Base-by-base conservation (phyloP, 2,888 invertebrate genomes). In the Cephus sareptanus region DNA sequence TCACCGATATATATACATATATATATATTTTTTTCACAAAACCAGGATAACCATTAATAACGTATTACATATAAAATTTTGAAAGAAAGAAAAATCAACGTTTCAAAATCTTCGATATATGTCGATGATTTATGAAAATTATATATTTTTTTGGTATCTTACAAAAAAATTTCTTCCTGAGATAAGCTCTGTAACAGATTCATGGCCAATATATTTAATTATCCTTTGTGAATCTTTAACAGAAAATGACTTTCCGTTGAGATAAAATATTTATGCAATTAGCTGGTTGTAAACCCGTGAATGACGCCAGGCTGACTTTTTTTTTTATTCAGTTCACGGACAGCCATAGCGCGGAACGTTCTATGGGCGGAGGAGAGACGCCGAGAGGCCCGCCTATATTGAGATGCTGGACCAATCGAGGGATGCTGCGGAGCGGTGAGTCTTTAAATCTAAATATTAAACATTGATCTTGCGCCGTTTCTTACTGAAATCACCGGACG, bases 341-440 rank as follows among this genome's bases (percentile, higher is more conserved):
- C 90, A 89, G 90, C 90, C 90, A 90, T 90, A 83, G 82, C 85
- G 81, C 78, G 79, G 79, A 83, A 85, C 83, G 76, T 85, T 85
- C 80, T 81, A 79, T 82, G 90, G 90, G 91, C 89, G 90, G 89
- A 86, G 88, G 85, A 86, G 85, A 86, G 83, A 83, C 79, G 77
- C 77, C 78, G 74, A 74, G 84, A 83, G 88, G 79, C 85, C 87
- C 90, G 91, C 91, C 91, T 90, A 86, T 88, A 77, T 74, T 80
- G 77, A 79, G 76, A 74, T 81, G 82, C 79, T 82, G 74, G 79
- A 81, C 89, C 89, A 89, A 90, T 89, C 86, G 76, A 80, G 78
- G 71, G 74, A 81, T 81, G 71, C 75, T 73, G 74, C 80, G 70
- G 70, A 75, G 34, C 73, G 23, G n/a, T 34, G 75, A 69, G 73